Conservation (phyloP, 2,113 vertebrate species). For the Hippocampus mohnikei region DNA sequence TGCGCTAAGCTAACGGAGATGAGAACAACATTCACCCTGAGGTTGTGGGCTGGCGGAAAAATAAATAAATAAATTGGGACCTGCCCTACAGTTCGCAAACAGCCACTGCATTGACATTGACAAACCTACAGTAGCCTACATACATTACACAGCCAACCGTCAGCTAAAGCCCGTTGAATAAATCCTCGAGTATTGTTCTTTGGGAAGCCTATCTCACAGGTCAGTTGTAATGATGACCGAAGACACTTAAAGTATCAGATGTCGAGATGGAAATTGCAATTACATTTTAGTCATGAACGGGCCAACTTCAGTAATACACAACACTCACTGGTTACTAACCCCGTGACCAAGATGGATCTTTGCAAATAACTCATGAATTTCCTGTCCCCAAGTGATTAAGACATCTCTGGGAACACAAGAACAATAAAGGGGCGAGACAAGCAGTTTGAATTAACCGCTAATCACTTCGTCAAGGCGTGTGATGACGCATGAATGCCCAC, state of each 20-base stretch:
- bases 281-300: not conserved
- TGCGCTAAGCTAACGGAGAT: conserved; percentile 55
- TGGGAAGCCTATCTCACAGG: not conserved
- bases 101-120: not conserved
- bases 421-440: not conserved
- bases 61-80: conserved; percentile 20
- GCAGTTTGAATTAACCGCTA: not conserved
- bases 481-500: not conserved
- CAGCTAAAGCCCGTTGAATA: not conserved
- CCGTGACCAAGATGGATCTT: not conserved
- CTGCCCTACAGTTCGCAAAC: conserved; percentile 13
- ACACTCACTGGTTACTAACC: not conserved
- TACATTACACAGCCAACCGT: not conserved
- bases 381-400: not conserved
- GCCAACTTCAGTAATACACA: not conserved
- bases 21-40: conserved; percentile 47
- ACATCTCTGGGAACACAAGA: not conserved
- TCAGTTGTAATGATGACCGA: not conserved
- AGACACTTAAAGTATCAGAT: not conserved
- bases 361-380: not conserved
- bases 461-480: not conserved
- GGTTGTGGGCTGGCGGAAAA: conserved; percentile 38
- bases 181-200: not conserved
- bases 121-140: not conserved
- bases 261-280: not conserved